A percentile compares a stretch with the other conserved stretches of the same genome.
phyloP scores from a whole-genome alignment of 2,888 invertebrate genomes.

The Cryptocephalus primarius region DNA sequence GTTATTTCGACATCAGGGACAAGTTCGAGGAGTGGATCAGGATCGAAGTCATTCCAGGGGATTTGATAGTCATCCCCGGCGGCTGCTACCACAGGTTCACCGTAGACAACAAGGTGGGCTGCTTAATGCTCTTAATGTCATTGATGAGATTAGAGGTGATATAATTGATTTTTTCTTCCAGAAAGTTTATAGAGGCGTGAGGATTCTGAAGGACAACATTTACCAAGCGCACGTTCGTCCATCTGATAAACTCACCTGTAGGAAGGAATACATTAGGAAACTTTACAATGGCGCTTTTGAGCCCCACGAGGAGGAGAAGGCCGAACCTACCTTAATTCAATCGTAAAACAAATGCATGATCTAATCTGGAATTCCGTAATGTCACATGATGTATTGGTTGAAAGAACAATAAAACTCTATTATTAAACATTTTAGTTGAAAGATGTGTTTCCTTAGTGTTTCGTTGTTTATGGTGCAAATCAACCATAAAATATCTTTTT shows the following conservation, averaged over 20 bases:
- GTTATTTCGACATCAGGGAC: constrained; percentile 89
- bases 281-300: constrained; percentile 36
- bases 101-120: constrained; percentile 58
- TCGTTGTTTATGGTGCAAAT: not conserved
- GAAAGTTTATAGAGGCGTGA: constrained; percentile 72
- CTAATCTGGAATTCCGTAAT: no score
- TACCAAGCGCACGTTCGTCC: constrained; percentile 85
- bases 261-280: constrained; percentile 55
- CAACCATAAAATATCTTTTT: not conserved
- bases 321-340: not conserved
- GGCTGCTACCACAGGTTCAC: constrained; percentile 95
- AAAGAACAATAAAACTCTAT: no score
- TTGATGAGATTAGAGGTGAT: no score
- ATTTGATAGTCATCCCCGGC: constrained; percentile 80
- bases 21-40: constrained; percentile 78
- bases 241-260: constrained; percentile 65
- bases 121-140: not conserved
- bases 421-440: no score
- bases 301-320: not conserved
- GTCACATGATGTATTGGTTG: no score
- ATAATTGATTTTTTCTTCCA: constrained; percentile 40
- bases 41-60: constrained; percentile 68
- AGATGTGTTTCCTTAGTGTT: no score
- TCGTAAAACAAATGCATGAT: no score
- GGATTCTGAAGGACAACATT: constrained; percentile 82